These are phyloP conservation scores for Scelioninae gen. 2 DNA, from an alignment of 2,888 invertebrate genomes.

Conservation along the genomic window DNA sequence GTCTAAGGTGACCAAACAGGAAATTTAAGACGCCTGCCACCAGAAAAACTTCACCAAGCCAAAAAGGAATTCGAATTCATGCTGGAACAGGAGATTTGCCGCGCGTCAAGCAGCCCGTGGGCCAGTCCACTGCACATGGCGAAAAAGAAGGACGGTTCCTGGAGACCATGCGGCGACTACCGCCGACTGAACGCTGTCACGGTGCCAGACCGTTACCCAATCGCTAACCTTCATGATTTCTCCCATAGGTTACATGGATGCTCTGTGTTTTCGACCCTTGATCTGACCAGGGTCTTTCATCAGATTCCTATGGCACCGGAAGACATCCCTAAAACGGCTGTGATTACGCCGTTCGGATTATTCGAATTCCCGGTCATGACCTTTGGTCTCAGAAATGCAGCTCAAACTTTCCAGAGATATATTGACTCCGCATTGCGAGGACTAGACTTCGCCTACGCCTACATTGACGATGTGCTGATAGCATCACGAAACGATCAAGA, in stretches of 20 bases:
- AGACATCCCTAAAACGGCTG: slow-evolving; percentile 27
- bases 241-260: too few species aligned
- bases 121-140: slow-evolving; percentile 48
- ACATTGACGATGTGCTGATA: too few species aligned
- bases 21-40: too few species aligned
- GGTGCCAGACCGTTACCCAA: slow-evolving; percentile 9
- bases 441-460: too few species aligned
- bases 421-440: too few species aligned
- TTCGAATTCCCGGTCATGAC: background rate
- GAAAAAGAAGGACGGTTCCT: slow-evolving; percentile 16
- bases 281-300: slow-evolving; percentile 34
- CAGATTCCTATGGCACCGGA: background rate
- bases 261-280: slow-evolving; percentile 16
- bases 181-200: background rate
- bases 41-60: slow-evolving; percentile 5
- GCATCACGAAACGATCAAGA: too few species aligned
- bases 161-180: slow-evolving; percentile 29
- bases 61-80: slow-evolving; percentile 22
- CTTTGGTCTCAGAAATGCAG: background rate
- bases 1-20: too few species aligned
- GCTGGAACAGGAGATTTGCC: slow-evolving; percentile 59
- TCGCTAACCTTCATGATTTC: too few species aligned
- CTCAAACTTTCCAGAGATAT: too few species aligned
- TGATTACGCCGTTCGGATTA: slow-evolving; percentile 52
- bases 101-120: slow-evolving; percentile 37